Evolutionary conservation across 30 jellyfish, hydroid and myxozoan species (phyloP), one percentile per base, ranked within the genome.

Genomic region (Pelagia noctiluca): DNA sequence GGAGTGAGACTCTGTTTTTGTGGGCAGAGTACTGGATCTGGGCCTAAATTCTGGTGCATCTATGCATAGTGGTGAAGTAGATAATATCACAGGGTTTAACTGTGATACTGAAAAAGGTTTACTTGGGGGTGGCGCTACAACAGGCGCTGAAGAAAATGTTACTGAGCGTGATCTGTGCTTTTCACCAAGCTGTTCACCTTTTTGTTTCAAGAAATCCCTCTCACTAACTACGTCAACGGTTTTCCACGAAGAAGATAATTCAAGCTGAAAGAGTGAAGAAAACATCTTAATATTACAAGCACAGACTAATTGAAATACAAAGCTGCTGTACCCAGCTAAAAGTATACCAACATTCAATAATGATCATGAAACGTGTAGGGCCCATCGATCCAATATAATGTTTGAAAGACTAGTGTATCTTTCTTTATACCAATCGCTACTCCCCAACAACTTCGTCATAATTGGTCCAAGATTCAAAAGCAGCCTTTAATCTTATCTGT

Each of bases 21-120:
- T 37, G 5, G 95, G 95, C 76, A 74, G 52, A 18, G 95, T 85
- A 37, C 47, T 72, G 18, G 98, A 71, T 53, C 98, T 78, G 5
- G 98, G 98, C 30, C 94, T 73, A 66, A 92, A 92, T 70, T 92
- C 98, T 21, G 95, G 96, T 7, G 98, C 98, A 53, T 78, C 75
- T 0, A 92, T 81, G 35, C 75, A 85, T 35, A 92, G 67, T 0
- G 91, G 86, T 12, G 98, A 81, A 1, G 96, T 42, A 3, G 95
- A 67, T 53, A 92, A 50, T 2, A 92, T 81, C 13, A 48, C 12
- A 26, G 95, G 85, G 32, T 90, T 74, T 11, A 90, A 42, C 53
- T 90, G 96, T 24, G 85, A 80, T 32, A 69, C 71, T 24, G 85
- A 78, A 31, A 47, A 63, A 26, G 82, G 82, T 36, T 66, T 82